Evolutionary conservation across 35 echinoderm and acorn worm genomes (phyloP).

Genomic region (Lytechinus variegatus): DNA sequence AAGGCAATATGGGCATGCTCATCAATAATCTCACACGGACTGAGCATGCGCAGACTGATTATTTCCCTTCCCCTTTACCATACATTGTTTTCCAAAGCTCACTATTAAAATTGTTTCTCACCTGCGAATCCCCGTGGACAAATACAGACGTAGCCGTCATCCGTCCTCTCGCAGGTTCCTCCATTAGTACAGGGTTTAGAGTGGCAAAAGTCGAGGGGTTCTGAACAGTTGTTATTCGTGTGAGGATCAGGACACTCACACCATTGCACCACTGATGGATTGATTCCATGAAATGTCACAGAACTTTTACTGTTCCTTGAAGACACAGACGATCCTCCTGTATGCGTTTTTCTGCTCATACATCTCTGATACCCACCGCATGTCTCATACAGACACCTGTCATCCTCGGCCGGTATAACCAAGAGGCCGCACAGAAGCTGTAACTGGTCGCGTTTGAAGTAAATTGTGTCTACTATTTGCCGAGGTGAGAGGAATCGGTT

Average conservation of each 20-base stretch:
- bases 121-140: conserved; percentile 70
- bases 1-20: no score
- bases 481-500: conserved; percentile 68
- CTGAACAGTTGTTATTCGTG: conserved; percentile 74
- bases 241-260: conserved; percentile 75
- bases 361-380: conserved; percentile 70
- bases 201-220: conserved; percentile 62
- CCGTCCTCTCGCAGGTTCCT: conserved; percentile 65
- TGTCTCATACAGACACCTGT: conserved; percentile 70
- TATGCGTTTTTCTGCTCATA: conserved; percentile 65
- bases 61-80: no score
- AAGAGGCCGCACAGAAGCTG: conserved; percentile 69
- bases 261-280: conserved; percentile 74
- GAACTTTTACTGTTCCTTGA: conserved; percentile 53
- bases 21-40: no score
- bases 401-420: conserved; percentile 79
- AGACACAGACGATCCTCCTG: conserved; percentile 25
- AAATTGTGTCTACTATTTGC: conserved; percentile 76
- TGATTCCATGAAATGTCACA: conserved; percentile 71
- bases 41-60: no score
- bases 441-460: conserved; percentile 74
- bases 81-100: no score
- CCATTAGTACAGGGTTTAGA: conserved; percentile 79
- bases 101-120: background rate
- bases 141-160: conserved; percentile 70